Evolutionary conservation across 2,888 invertebrate species (phyloP), one percentile per base, ranked within the genome.

Genomic region (Volucella inanis): DNA sequence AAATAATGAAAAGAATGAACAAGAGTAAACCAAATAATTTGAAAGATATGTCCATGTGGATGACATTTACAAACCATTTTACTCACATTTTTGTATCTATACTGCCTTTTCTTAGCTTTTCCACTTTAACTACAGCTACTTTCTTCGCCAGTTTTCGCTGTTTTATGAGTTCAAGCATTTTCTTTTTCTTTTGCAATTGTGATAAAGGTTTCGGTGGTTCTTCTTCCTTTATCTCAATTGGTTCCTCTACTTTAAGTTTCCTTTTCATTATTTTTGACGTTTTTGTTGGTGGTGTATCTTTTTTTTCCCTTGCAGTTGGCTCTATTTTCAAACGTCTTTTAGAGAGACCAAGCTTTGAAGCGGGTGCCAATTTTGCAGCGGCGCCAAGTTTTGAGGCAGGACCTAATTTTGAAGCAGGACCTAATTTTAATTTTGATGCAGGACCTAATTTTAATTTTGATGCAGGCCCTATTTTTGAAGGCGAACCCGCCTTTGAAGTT

Each of bases 71-170:
- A 72, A 71, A 65, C 72, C 65, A 67, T 78, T 61, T 71, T 64
- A 82, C 81, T 84, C 76, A 80, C 70, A 77, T 87, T 88, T 87
- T 70, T 52, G 71, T 50, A 64, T 87, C 87, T 6, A 74, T 31
- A 11, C 45, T 64, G 14, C 61, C 49, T 49, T 61, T 84, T 57
- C 76, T 74, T 8, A 74, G 11, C 50, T 76, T 87, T 10, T 85
- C 80, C 3, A 50, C 72, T 57, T 85, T 81, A 1, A 87, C 72
- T 10, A 70, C 61, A 22, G 78, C 71, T 8, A 62, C 70, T 18
- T 43, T 75, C 50, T 76, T 87, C 47, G 57, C 67, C 12, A 67
- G 59, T 14, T 79, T 87, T 55, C 72, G 80, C 50, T 70, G 72
- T 55, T 77, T 80, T 2, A 76, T 14, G n/a, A 75, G 8, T 14